Evolutionary conservation across 2,113 vertebrate species (phyloP).

Genomic region (Nerophis lumbriciformis): DNA sequence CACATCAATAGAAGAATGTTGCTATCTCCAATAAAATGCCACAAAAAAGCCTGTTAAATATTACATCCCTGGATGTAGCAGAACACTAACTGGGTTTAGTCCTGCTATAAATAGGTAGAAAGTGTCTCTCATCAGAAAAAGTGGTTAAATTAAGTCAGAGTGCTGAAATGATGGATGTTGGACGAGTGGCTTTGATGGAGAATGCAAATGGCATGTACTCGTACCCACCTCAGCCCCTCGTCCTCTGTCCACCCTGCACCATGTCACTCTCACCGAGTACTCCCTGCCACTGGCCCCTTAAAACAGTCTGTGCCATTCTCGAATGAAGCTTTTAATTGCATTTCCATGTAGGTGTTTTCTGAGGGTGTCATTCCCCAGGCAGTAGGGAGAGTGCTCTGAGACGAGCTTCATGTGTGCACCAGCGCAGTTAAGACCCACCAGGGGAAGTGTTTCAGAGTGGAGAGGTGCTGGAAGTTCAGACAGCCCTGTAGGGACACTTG

Average conservation of each 20-base stretch:
- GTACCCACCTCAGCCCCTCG: slow-evolving; percentile 15
- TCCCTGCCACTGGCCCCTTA: slow-evolving; percentile 46
- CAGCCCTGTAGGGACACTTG: slow-evolving; percentile 62
- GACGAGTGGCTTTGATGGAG: slow-evolving; percentile 41
- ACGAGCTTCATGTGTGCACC: slow-evolving; percentile 55
- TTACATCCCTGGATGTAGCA: not conserved
- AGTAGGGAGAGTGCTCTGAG: slow-evolving; percentile 64
- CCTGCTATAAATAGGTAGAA: slow-evolving; percentile 28
- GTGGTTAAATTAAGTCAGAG: slow-evolving; percentile 51
- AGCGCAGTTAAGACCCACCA: slow-evolving; percentile 50
- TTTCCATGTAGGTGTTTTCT: slow-evolving; percentile 71
- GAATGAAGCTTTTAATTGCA: slow-evolving; percentile 72
- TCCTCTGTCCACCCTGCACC: slow-evolving; percentile 36
- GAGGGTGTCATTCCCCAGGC: slow-evolving; percentile 64
- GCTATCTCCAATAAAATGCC: not conserved
- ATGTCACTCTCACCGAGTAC: slow-evolving; percentile 47
- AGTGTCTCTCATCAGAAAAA: slow-evolving; percentile 33
- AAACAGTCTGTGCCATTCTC: slow-evolving; percentile 54
- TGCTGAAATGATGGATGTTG: slow-evolving; percentile 49
- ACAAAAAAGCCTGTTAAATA: slow-evolving; percentile 2
- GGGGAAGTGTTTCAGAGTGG: slow-evolving; percentile 55
- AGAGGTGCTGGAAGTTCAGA: slow-evolving; percentile 61
- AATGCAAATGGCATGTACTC: slow-evolving; percentile 31
- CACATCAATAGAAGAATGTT: not conserved
- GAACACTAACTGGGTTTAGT: slow-evolving; percentile 12